Evolutionary conservation across 1,140 invertebrate species (phyloP).

Genomic region (Trinorchestia longiramus): DNA sequence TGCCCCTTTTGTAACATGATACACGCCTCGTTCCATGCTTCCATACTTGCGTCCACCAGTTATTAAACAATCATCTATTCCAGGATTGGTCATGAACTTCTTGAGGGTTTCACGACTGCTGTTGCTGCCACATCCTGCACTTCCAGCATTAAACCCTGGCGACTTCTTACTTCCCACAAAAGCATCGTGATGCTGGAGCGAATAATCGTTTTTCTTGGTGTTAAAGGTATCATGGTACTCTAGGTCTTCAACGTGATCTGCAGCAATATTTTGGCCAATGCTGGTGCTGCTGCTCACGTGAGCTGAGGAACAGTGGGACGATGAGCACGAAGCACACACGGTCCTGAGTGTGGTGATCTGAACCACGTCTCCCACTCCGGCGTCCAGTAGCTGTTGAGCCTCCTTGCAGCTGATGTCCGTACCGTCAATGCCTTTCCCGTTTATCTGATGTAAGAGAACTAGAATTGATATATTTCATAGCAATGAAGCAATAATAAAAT

Average conservation of each 20-base stretch:
- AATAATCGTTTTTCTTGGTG: neutral
- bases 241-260: conserved; percentile 3
- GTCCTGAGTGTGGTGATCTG: conserved; percentile 65
- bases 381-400: conserved; percentile 63
- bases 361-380: conserved; percentile 61
- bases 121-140: conserved; percentile 42
- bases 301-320: conserved; percentile 7
- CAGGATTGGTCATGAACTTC: conserved; percentile 61
- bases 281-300: neutral
- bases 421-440: conserved; percentile 64
- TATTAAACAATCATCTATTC: conserved; percentile 58
- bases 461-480: neutral
- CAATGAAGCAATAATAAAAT: neutral
- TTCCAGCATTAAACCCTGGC: conserved; percentile 25
- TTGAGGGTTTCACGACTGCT: conserved; percentile 60
- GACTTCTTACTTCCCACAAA: conserved; percentile 18
- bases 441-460: conserved; percentile 59
- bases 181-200: neutral
- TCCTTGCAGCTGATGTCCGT: conserved; percentile 62
- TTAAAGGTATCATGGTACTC: neutral
- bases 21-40: conserved; percentile 64
- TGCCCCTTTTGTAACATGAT: conserved; percentile 63
- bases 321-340: neutral
- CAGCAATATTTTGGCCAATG: conserved; percentile 22
- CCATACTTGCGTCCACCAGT: conserved; percentile 60